A percentile compares a stretch with the other conserved stretches of the same genome.
phyloP scores from a whole-genome alignment of 2,113 vertebrate species.

The Scolopax mira region DNA sequence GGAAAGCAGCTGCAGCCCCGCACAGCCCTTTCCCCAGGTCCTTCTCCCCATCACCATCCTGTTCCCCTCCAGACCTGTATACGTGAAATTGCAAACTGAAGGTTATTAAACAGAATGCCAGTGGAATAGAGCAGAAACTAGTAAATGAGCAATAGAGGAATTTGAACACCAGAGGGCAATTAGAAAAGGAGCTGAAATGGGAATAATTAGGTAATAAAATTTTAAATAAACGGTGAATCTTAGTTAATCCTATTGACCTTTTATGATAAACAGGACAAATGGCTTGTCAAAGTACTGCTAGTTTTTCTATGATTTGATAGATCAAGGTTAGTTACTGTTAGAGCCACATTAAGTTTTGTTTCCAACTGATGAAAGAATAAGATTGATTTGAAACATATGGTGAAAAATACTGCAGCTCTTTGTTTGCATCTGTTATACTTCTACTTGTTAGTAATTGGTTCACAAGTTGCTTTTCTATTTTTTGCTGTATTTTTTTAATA shows the following conservation, averaged over 20 bases:
- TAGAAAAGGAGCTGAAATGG: not conserved
- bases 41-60: not conserved
- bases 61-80: not conserved
- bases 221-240: not conserved
- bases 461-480: conserved; percentile 57
- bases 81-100: not conserved
- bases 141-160: conserved; percentile 4
- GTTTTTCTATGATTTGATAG: conserved; percentile 52
- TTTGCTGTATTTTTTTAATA: conserved; percentile 43
- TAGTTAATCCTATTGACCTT: not conserved
- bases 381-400: conserved; percentile 72
- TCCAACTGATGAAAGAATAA: conserved; percentile 67
- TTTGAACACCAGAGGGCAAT: conserved; percentile 30
- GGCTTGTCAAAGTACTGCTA: conserved; percentile 6
- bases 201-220: conserved; percentile 1
- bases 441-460: conserved; percentile 66
- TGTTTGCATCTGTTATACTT: conserved; percentile 61
- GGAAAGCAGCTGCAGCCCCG: conserved; percentile 1
- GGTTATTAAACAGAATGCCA: conserved; percentile 12
- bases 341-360: conserved; percentile 61
- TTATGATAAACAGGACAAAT: conserved; percentile 1
- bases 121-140: not conserved
- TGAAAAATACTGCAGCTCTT: conserved; percentile 56
- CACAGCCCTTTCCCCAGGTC: not conserved
- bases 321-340: conserved; percentile 45